Conservation (phyloP, 1,140 invertebrate species). For the Drosophila littoralis region DNA sequence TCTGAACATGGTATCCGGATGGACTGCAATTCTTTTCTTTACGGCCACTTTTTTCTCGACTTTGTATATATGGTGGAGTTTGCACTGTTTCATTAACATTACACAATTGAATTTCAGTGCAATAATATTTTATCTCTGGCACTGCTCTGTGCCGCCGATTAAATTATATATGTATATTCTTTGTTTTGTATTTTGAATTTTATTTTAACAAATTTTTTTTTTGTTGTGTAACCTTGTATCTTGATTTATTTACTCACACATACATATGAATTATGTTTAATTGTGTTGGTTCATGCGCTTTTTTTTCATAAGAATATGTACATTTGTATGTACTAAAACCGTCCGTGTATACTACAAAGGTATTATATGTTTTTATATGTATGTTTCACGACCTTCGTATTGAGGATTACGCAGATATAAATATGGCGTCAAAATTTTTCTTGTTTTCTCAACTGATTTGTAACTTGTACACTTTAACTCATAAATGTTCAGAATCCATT, state of each 20-base stretch:
- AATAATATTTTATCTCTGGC: conserved; percentile 14
- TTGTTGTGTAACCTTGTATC: conserved; percentile 44
- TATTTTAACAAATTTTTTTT: conserved; percentile 2
- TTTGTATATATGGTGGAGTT: conserved; percentile 40
- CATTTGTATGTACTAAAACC: conserved; percentile 5
- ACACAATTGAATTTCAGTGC: conserved; percentile 39
- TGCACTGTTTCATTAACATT: conserved; percentile 65
- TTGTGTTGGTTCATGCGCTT: neutral
- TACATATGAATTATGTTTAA: conserved; percentile 7
- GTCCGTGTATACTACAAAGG: conserved; percentile 14
- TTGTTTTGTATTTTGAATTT: conserved; percentile 13
- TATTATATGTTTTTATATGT: conserved; percentile 12
- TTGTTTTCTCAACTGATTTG: conserved; percentile 17
- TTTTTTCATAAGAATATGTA: conserved; percentile 7
- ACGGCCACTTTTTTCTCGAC: conserved; percentile 61
- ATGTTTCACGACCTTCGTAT: conserved; percentile 44
- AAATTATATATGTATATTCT: neutral
- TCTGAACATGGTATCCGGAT: conserved; percentile 92
- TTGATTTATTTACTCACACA: conserved; percentile 22
- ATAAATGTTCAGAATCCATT: conserved; percentile 57
- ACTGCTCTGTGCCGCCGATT: neutral
- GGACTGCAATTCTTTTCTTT: conserved; percentile 92
- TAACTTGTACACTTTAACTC: conserved; percentile 24
- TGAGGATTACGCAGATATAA: conserved; percentile 48
- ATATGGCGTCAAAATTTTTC: conserved; percentile 49